These are phyloP conservation scores for Glaucidium brasilianum DNA, from an alignment of 2,113 vertebrate genomes.

Conservation along the genomic window DNA sequence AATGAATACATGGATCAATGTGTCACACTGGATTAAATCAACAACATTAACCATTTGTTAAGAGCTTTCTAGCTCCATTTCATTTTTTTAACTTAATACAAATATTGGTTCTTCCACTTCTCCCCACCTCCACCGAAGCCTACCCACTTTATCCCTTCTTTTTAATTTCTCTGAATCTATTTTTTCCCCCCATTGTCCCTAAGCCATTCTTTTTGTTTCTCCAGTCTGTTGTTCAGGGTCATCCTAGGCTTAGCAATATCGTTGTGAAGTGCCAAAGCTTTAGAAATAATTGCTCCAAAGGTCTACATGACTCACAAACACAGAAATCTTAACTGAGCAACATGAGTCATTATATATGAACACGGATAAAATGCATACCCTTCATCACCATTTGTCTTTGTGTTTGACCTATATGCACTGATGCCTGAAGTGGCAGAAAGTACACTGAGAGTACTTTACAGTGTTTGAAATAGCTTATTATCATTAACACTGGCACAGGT, in stretches of 20 bases:
- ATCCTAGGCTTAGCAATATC: background rate
- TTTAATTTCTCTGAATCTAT: background rate
- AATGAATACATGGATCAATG: background rate
- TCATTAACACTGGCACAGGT: background rate
- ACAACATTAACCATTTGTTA: background rate
- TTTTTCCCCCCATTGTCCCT: background rate
- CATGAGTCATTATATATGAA: background rate
- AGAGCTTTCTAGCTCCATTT: background rate
- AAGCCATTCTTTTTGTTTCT: background rate
- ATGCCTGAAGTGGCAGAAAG: background rate
- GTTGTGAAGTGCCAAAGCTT: background rate
- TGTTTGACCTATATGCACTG: background rate
- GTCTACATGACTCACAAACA: background rate
- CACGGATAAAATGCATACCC: background rate
- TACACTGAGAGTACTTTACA: background rate
- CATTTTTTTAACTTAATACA: background rate
- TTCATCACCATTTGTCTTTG: background rate
- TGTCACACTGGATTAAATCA: background rate
- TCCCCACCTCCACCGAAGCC: background rate
- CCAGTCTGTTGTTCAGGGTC: background rate
- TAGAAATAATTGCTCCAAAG: background rate
- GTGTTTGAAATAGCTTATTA: background rate
- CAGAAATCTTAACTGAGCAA: background rate
- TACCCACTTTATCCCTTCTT: background rate
- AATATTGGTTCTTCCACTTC: background rate